Evolutionary conservation across 2,797 vertebrate genomes (phyloP).

Genomic region (Macroramphosus scolopax): DNA sequence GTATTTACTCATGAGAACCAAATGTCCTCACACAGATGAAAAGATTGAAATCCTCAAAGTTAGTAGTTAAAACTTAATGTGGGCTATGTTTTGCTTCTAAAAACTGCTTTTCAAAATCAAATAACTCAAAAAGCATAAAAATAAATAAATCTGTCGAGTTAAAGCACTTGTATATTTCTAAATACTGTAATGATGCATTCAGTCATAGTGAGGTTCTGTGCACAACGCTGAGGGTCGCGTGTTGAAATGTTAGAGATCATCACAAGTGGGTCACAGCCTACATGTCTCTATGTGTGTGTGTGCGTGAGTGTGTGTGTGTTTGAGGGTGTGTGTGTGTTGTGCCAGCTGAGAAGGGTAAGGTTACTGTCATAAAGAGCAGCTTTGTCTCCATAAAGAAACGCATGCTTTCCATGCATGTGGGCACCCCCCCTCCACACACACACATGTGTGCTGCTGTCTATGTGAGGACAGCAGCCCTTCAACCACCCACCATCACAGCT

Average conservation of each 20-base stretch:
- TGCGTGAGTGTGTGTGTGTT: slow-evolving; percentile 32
- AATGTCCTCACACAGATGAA: slow-evolving; percentile 16
- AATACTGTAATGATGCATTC: too few relatives aligned
- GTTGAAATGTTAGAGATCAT: slow-evolving; percentile 14
- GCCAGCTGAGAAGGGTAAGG: slow-evolving; percentile 65
- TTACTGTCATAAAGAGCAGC: slow-evolving; percentile 64
- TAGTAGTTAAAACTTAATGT: too few relatives aligned
- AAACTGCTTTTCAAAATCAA: too few relatives aligned
- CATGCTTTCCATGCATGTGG: slow-evolving; percentile 7
- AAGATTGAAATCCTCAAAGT: slow-evolving; percentile 10
- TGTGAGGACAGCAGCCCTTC: too few relatives aligned
- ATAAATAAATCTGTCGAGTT: too few relatives aligned
- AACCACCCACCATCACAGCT: too few relatives aligned
- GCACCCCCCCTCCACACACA: not conserved
- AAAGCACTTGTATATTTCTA: too few relatives aligned
- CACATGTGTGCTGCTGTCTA: too few relatives aligned
- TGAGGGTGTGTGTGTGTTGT: slow-evolving; percentile 36
- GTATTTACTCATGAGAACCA: too few relatives aligned
- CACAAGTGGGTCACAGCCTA: slow-evolving; percentile 29
- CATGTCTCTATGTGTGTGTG: slow-evolving; percentile 11
- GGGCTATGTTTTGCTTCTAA: too few relatives aligned
- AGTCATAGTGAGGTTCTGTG: slow-evolving; percentile 4
- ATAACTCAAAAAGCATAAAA: too few relatives aligned
- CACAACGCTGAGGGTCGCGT: slow-evolving; percentile 9
- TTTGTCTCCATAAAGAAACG: slow-evolving; percentile 53